Conservation (phyloP, 2,797 vertebrate species). For the Characodon lateralis region DNA sequence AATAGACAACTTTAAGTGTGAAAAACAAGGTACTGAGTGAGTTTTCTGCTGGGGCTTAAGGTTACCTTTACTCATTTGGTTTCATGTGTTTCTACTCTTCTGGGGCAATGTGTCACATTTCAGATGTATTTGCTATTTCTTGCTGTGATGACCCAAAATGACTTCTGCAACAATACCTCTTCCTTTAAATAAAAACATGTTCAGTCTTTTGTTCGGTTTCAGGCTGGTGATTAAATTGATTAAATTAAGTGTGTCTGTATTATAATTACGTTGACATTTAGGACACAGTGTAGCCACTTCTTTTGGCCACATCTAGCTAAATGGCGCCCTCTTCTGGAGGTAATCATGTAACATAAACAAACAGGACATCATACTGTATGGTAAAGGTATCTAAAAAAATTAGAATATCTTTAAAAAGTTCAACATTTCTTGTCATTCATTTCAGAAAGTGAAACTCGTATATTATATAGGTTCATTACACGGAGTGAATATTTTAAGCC, state of each 20-base stretch:
- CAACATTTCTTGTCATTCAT: neutral
- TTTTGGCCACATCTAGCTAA: neutral
- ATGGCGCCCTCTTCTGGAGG: conserved; percentile 26
- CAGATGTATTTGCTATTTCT: neutral
- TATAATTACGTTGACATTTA: neutral
- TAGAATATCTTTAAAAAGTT: neutral
- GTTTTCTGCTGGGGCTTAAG: neutral
- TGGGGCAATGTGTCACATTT: too few relatives aligned
- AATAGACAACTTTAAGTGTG: neutral
- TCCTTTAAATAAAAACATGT: neutral
- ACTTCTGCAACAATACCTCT: neutral
- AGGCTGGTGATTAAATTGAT: neutral
- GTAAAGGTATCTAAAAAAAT: neutral
- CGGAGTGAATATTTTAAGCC: neutral
- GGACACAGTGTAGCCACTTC: neutral
- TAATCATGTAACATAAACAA: neutral
- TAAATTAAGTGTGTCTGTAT: neutral
- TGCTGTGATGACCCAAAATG: neutral
- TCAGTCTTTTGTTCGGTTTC: neutral
- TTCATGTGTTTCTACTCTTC: neutral
- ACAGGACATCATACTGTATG: neutral
- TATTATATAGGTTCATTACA: too few relatives aligned
- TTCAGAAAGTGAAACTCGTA: neutral
- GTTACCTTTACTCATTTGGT: neutral
- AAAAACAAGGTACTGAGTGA: neutral